Evolutionary conservation across 2,797 vertebrate species (phyloP), one percentile per base, ranked within the genome.

Genomic region (Xenentodon cancila): DNA sequence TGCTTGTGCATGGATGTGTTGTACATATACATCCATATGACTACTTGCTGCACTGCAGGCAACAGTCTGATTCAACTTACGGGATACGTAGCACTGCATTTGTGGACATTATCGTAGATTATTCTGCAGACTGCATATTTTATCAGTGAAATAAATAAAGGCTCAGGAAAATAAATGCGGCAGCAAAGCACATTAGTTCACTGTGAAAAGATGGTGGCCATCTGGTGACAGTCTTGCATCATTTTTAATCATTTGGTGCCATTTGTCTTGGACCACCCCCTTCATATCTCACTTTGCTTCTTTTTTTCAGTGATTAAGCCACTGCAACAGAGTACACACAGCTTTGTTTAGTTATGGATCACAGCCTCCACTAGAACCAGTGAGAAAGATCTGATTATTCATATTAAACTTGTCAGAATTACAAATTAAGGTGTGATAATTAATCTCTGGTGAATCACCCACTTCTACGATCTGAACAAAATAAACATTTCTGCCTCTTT

Each of bases 161-260:
- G 53, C 57, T 30, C 16, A 27, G 50, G 65, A 71, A 79, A 70
- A 84, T 68, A 77, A 81, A 83, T 85, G 54, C 71, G 75, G 80
- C 71, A 76, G 77, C 82, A 75, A 77, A 74, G 81, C 69, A 74
- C 75, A 75, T 80, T 72, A 72, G 71, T 81, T 84, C 49, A 55
- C 53, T 59, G 66, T 2, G 47, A 78, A 82, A 83, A 84, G 71
- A 84, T 15, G 59, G 71, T 74, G 75, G 73, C 88, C 89, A 90
- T 89, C 90, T 90, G 89, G 76, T 84, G 79, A 88, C 73, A 75
- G 75, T 53, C 56, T 82, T 76, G 84, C 81, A 81, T 80, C 78
- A 68, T 77, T 83, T 81, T 81, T 85, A 82, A 81, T 87, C 72
- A 81, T 71, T 79, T 58, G 49, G 45, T 70, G 74, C 64, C 69